phyloP scores from a whole-genome alignment of 2,888 invertebrate genomes.

The Neoaliturus tenellus region DNA sequence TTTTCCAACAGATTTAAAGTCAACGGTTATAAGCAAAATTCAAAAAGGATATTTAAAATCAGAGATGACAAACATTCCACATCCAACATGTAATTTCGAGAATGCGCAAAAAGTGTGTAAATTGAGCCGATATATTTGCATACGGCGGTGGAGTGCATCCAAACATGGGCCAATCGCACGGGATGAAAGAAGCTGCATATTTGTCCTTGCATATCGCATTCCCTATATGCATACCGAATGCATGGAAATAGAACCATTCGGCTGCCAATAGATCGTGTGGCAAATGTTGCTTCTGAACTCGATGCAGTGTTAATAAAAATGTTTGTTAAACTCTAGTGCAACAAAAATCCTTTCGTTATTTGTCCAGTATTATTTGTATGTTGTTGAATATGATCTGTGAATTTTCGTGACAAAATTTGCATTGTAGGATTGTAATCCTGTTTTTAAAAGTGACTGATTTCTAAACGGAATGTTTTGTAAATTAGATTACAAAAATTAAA shows the following conservation, averaged over 20 bases:
- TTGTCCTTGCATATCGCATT: slow-evolving; percentile 31
- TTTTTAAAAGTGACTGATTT: too few relatives aligned
- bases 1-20: too few relatives aligned
- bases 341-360: too few relatives aligned
- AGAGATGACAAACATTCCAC: background rate
- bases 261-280: background rate
- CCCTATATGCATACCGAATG: slow-evolving; percentile 23
- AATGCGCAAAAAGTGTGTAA: background rate
- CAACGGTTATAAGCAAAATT: too few relatives aligned
- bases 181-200: slow-evolving; percentile 36
- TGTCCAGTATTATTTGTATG: too few relatives aligned
- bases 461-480: too few relatives aligned
- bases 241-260: background rate
- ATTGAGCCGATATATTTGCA: slow-evolving; percentile 17
- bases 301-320: too few relatives aligned
- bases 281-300: background rate
- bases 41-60: background rate
- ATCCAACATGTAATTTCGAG: background rate
- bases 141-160: background rate
- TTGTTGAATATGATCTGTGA: too few relatives aligned
- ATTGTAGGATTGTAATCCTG: too few relatives aligned
- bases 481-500: too few relatives aligned
- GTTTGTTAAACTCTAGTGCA: too few relatives aligned
- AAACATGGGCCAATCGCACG: background rate
- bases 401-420: too few relatives aligned